Base-by-base conservation (phyloP, 2,888 invertebrate genomes). In the Petrolisthes cinctipes region DNA sequence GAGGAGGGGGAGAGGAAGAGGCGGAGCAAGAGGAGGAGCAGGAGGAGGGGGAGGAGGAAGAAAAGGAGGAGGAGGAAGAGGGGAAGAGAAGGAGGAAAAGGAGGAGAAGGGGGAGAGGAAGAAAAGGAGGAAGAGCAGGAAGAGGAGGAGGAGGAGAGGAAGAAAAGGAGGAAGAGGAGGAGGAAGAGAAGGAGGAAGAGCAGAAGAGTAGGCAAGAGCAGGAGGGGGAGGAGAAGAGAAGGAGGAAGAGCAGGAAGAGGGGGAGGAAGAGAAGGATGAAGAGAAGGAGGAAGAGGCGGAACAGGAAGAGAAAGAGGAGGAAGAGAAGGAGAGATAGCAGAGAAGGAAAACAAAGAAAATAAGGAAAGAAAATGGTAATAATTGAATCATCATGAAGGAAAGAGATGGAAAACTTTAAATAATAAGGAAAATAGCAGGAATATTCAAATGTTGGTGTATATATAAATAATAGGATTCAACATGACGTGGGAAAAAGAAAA, bases 181-280 rank as follows among this genome's bases (percentile, higher is more conserved):
- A 61, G n/a, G n/a, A n/a, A 71, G 71, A 14, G n/a, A n/a, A n/a
- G n/a, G 71, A 5, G 71, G 71, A n/a, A 71, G 71, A 71, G 71
- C 7, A 71, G 71, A 71, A n/a, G 5, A 71, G n/a, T 11, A 71
- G n/a, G n/a, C n/a, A 71, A n/a, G n/a, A 71, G 14, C 14, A 14
- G 61, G 61, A 61, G 14, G 14, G 61, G 14, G 61, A 14, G 14
- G 14, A 14, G 14, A 14, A 61, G 61, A 61, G 61, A 61, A 61
- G 61, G 61, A 17, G 3, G 17, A 61, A 3, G 61, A 61, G 17
- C 1, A 17, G 61, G 61, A 17, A 61, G 61, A 14, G 9, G 61
- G 3, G 1, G 61, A 17, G 61, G 17, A 61, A 3, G 61, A 17
- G 61, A 3, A 61, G 61, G 61, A 61, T 6, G 61, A 61, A 14